Evolutionary conservation across 2,888 invertebrate species (phyloP).

Genomic region (Drosophila formosana): DNA sequence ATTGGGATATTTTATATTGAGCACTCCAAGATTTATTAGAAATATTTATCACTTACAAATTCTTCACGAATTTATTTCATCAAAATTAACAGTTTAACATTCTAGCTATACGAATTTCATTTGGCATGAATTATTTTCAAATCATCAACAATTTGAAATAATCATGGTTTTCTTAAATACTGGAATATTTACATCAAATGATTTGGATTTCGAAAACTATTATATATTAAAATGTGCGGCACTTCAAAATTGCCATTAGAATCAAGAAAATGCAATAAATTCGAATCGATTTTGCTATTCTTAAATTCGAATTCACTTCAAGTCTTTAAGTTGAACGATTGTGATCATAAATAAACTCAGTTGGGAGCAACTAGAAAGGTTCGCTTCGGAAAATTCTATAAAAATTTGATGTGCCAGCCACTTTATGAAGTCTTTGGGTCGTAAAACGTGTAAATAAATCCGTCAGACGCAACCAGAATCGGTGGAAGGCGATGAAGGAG

Average conservation of each 20-base stretch:
- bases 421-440: slow-evolving; percentile 31
- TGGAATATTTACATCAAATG: too few relatives aligned
- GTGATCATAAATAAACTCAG: background rate
- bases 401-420: slow-evolving; percentile 28
- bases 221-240: too few relatives aligned
- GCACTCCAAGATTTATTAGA: too few relatives aligned
- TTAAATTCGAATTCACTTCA: background rate
- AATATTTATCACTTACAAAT: too few relatives aligned
- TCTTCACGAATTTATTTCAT: too few relatives aligned
- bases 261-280: background rate
- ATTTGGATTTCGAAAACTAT: too few relatives aligned
- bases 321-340: background rate
- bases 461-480: slow-evolving; percentile 19
- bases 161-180: too few relatives aligned
- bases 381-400: slow-evolving; percentile 21
- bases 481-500: background rate
- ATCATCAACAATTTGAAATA: too few relatives aligned
- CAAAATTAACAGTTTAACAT: too few relatives aligned
- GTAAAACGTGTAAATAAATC: slow-evolving; percentile 40
- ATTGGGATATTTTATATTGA: too few relatives aligned
- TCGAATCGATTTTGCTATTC: background rate
- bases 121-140: too few relatives aligned
- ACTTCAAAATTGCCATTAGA: background rate
- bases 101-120: too few relatives aligned
- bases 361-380: slow-evolving; percentile 1